A percentile compares a stretch with the other conserved stretches of the same genome.
phyloP scores from a whole-genome alignment of 2,797 vertebrate genomes.

The Acipenser transmontanus region DNA sequence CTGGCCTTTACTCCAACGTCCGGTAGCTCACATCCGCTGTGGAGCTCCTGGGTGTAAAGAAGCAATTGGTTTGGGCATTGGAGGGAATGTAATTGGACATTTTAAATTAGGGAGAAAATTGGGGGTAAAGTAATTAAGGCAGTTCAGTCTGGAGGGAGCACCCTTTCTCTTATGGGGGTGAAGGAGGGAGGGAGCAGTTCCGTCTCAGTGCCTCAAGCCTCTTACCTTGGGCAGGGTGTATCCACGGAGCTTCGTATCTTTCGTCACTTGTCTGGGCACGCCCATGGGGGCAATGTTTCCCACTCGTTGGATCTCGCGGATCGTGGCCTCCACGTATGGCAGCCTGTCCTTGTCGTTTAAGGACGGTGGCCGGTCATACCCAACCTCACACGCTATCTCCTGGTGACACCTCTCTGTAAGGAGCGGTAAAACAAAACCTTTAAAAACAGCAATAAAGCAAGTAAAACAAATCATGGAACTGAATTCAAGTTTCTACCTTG shows the following conservation, averaged over 20 bases:
- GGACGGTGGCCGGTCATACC: constrained; percentile 24
- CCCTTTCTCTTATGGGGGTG: too few species aligned
- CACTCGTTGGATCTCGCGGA: constrained; percentile 32
- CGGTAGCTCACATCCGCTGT: too few species aligned
- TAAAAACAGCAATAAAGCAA: too few species aligned
- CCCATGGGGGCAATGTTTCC: constrained; percentile 23
- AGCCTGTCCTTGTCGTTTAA: constrained; percentile 27
- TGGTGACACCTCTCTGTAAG: constrained; percentile 30
- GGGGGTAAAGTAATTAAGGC: too few species aligned
- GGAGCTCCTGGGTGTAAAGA: too few species aligned
- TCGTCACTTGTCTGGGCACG: constrained; percentile 14
- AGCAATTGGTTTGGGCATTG: too few species aligned
- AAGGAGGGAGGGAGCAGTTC: too few species aligned
- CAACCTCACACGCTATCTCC: constrained; percentile 30
- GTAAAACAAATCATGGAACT: too few species aligned
- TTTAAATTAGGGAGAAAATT: too few species aligned
- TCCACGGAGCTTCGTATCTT: constrained; percentile 19
- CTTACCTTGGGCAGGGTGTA: constrained; percentile 28
- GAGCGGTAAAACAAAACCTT: too few species aligned
- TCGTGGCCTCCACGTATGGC: constrained; percentile 25
- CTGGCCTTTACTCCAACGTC: too few species aligned
- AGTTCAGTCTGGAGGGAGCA: neutral
- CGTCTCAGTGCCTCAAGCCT: neutral
- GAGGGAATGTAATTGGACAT: too few species aligned
- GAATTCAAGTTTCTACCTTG: constrained; percentile 21